Conservation (phyloP, 2,113 vertebrate species). For the Serilophus lunatus region DNA sequence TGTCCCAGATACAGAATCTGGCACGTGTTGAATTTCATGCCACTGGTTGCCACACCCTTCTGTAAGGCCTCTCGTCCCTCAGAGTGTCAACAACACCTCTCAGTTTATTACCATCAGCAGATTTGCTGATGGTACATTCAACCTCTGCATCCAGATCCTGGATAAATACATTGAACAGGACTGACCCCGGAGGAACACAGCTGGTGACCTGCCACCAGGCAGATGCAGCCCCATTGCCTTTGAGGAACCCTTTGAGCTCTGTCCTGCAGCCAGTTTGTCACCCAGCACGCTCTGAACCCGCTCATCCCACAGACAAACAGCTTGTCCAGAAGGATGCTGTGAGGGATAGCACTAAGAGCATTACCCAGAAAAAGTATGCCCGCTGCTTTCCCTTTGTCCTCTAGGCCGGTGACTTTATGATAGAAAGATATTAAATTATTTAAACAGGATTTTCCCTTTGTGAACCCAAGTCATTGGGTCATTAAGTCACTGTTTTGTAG, state of each 20-base stretch:
- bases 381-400: neutral
- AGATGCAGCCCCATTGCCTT: neutral
- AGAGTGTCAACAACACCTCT: neutral
- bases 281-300: rapidly evolving
- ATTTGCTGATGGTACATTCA: neutral
- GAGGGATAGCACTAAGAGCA: neutral
- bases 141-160: neutral
- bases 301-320: neutral
- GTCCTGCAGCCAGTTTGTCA: neutral
- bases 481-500: neutral
- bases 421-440: neutral
- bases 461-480: neutral
- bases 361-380: neutral
- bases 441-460: neutral
- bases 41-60: neutral
- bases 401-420: neutral
- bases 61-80: neutral
- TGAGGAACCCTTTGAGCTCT: neutral
- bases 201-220: neutral
- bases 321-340: neutral
- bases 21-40: neutral
- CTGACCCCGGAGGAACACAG: rapidly evolving
- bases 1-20: neutral
- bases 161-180: neutral
- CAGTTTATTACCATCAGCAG: neutral